Evolutionary conservation across 2,797 vertebrate species (phyloP).

Genomic region (Coracias cyanogaster): DNA sequence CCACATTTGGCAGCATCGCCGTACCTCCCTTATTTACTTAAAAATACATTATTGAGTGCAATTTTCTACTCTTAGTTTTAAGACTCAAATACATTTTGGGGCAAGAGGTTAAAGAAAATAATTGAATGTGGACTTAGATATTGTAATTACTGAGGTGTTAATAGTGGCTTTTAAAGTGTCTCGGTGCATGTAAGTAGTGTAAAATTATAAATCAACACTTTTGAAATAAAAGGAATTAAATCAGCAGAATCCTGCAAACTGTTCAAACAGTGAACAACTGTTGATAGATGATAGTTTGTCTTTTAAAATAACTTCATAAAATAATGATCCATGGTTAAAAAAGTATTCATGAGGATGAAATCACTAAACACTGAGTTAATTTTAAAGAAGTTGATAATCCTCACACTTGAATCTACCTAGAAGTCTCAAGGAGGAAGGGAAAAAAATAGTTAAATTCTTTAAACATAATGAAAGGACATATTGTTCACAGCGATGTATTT

Average conservation of each 20-base stretch:
- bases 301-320: not conserved
- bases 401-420: not conserved
- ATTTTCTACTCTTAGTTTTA: not conserved
- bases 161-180: not conserved
- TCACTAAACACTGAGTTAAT: not conserved
- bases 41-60: not conserved
- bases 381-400: not conserved
- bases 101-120: not conserved
- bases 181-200: not conserved
- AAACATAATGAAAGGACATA: not conserved
- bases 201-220: not conserved
- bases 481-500: not conserved
- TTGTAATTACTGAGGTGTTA: not conserved
- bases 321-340: not conserved
- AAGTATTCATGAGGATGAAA: not conserved
- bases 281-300: not conserved
- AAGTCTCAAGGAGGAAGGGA: not conserved
- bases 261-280: not conserved
- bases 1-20: not conserved
- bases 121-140: not conserved
- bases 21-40: not conserved
- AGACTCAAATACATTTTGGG: not conserved
- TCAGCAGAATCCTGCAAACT: not conserved
- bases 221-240: not conserved
- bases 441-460: not conserved